phyloP scores from a whole-genome alignment of 2,888 invertebrate genomes.

The Andrena minutula region DNA sequence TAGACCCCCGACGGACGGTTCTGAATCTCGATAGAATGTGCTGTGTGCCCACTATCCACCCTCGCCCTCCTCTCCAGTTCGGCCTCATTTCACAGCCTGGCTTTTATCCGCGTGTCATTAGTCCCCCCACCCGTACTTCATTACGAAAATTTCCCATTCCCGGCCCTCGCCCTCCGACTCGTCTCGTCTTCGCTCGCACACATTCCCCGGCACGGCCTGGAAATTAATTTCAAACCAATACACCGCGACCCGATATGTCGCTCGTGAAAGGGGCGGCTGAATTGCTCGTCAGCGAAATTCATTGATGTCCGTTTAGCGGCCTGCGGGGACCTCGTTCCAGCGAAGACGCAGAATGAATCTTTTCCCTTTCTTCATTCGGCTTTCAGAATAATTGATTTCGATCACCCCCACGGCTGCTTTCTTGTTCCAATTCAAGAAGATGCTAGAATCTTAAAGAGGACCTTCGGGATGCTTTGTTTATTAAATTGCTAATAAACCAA shows the following conservation, averaged over 20 bases:
- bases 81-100: slow-evolving; percentile 52
- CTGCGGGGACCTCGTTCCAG: background rate
- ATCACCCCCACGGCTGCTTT: too few relatives aligned
- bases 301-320: slow-evolving; percentile 43
- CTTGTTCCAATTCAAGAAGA: too few relatives aligned
- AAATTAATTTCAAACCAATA: slow-evolving; percentile 62
- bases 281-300: slow-evolving; percentile 46
- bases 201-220: slow-evolving; percentile 2
- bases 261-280: slow-evolving; percentile 11
- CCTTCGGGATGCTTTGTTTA: too few relatives aligned
- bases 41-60: slow-evolving; percentile 31
- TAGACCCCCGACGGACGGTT: slow-evolving; percentile 48
- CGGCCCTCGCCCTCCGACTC: background rate
- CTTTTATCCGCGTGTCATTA: slow-evolving; percentile 62
- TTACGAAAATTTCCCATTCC: slow-evolving; percentile 58
- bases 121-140: slow-evolving; percentile 47
- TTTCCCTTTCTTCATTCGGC: background rate
- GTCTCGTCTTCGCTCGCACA: background rate
- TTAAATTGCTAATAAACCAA: too few relatives aligned
- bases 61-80: slow-evolving; percentile 39
- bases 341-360: background rate
- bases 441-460: too few relatives aligned
- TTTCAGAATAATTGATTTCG: too few relatives aligned
- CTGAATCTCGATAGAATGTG: slow-evolving; percentile 59
- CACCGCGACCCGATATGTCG: slow-evolving; percentile 28